Evolutionary conservation across 2,888 invertebrate genomes (phyloP).

Genomic region (Phymatocera aterrima): DNA sequence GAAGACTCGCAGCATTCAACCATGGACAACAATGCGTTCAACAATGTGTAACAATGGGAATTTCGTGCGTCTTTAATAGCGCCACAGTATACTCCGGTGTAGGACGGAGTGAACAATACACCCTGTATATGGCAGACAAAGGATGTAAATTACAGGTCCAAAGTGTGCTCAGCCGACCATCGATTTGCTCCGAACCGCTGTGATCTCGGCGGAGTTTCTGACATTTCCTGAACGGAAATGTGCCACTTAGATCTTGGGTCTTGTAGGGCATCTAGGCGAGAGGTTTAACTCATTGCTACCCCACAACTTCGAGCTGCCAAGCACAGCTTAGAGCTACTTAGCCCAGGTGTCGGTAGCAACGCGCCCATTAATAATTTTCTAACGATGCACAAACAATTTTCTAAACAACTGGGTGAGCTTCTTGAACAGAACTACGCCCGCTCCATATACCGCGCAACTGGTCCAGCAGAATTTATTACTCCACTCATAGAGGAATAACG

Average conservation of each 20-base stretch:
- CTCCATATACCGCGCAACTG: neutral
- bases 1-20: no score
- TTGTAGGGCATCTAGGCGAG: conserved; percentile 30
- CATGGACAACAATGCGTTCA: no score
- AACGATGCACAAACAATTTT: conserved; percentile 19
- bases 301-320: conserved; percentile 34
- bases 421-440: neutral
- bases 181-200: neutral
- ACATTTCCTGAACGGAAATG: neutral
- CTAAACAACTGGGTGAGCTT: conserved; percentile 1
- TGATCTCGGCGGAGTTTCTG: conserved; percentile 1
- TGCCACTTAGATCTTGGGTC: conserved; percentile 29
- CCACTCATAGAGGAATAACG: neutral
- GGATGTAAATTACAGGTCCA: neutral
- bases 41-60: no score
- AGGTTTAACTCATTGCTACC: conserved; percentile 39
- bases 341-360: conserved; percentile 35
- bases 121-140: neutral
- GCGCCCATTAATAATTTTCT: conserved; percentile 33
- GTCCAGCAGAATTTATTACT: neutral
- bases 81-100: no score
- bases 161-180: neutral
- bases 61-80: no score
- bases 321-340: conserved; percentile 42
- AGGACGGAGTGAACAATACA: neutral